These are phyloP conservation scores for Limonius californicus DNA, from an alignment of 1,140 invertebrate species.

Conservation along the genomic window DNA sequence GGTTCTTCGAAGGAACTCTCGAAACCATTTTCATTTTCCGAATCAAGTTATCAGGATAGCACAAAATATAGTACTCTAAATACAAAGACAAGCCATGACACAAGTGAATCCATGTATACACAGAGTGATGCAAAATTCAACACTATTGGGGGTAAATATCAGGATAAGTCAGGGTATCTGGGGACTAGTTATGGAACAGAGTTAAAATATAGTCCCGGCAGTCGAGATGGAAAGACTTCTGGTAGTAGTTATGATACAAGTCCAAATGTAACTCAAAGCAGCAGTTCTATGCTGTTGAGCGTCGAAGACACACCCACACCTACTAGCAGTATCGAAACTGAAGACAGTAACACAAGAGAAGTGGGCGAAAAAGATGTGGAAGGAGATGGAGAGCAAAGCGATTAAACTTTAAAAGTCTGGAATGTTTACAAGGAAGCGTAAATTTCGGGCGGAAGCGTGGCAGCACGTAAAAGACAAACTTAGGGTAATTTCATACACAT, in stretches of 20 bases:
- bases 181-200: slow-evolving; percentile 30
- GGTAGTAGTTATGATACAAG: slow-evolving; percentile 26
- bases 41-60: slow-evolving; percentile 24
- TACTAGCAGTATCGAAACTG: slow-evolving; percentile 58
- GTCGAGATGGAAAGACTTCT: slow-evolving; percentile 24
- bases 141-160: slow-evolving; percentile 36
- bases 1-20: slow-evolving; percentile 36
- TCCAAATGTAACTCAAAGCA: slow-evolving; percentile 27
- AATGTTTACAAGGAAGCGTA: slow-evolving; percentile 16
- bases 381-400: slow-evolving; percentile 58
- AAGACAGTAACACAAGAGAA: slow-evolving; percentile 54
- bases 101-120: slow-evolving; percentile 24
- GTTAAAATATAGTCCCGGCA: slow-evolving; percentile 37
- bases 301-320: slow-evolving; percentile 54
- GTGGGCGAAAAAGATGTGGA: slow-evolving; percentile 55
- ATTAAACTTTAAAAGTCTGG: slow-evolving; percentile 38
- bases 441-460: slow-evolving; percentile 36
- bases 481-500: slow-evolving; percentile 8
- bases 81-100: slow-evolving; percentile 31
- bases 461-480: slow-evolving; percentile 38
- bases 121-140: slow-evolving; percentile 32
- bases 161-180: slow-evolving; percentile 36
- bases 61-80: slow-evolving; percentile 36
- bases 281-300: slow-evolving; percentile 33
- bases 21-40: slow-evolving; percentile 40